phyloP scores from a whole-genome alignment of 2,888 invertebrate genomes.

The Embidobia sp. region DNA sequence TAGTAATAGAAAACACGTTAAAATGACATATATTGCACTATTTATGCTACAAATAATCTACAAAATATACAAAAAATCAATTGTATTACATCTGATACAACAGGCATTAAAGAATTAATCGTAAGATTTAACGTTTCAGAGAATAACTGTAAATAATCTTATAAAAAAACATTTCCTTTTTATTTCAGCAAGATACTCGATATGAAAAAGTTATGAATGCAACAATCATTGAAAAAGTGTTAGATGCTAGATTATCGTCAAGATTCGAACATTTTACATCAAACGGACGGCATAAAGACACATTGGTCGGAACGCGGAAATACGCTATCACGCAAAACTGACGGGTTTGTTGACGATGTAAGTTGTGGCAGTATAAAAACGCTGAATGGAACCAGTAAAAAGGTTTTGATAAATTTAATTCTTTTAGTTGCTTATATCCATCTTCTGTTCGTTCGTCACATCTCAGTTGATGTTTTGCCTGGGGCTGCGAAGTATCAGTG shows the following conservation, averaged over 20 bases:
- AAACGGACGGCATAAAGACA: neutral
- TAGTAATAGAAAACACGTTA: too few relatives aligned
- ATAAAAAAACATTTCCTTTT: too few relatives aligned
- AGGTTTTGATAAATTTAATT: conserved; percentile 61
- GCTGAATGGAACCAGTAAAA: conserved; percentile 15
- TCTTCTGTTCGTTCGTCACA: conserved; percentile 60
- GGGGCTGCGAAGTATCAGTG: conserved; percentile 61
- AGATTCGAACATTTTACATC: conserved; percentile 3
- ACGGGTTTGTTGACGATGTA: conserved; percentile 37
- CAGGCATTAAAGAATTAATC: too few relatives aligned
- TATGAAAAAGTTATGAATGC: neutral
- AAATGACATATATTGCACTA: too few relatives aligned
- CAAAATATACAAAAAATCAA: too few relatives aligned
- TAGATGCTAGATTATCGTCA: conserved; percentile 7
- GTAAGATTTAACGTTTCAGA: too few relatives aligned
- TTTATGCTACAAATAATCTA: too few relatives aligned
- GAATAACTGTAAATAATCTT: too few relatives aligned
- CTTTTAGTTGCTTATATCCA: conserved; percentile 58
- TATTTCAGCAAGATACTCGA: too few relatives aligned
- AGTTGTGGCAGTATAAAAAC: conserved; percentile 23
- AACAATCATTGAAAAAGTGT: conserved; percentile 14
- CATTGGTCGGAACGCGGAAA: conserved; percentile 4
- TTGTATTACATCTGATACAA: too few relatives aligned
- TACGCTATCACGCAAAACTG: conserved; percentile 27
- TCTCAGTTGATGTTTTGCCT: conserved; percentile 57